Evolutionary conservation across 2,888 invertebrate genomes (phyloP).

Genomic region (Volucella inanis): DNA sequence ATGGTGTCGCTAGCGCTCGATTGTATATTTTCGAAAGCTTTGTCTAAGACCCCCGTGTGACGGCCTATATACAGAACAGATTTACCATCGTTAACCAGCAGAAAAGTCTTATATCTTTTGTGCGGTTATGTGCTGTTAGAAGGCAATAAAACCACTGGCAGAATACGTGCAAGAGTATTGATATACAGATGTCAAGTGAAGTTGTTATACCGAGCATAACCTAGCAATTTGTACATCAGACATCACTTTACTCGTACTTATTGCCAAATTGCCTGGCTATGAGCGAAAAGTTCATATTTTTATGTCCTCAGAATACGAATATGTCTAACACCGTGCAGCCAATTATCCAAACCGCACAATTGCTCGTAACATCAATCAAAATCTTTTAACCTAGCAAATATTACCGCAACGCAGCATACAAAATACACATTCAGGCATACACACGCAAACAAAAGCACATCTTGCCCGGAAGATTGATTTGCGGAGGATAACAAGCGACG

Average conservation of each 20-base stretch:
- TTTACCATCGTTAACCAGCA: conserved; percentile 6
- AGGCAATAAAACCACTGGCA: background rate
- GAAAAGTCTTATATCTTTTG: background rate
- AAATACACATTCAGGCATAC: conserved; percentile 9
- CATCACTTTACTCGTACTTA: background rate
- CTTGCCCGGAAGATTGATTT: conserved; percentile 67
- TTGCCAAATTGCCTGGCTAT: conserved; percentile 35
- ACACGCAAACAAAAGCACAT: conserved; percentile 20
- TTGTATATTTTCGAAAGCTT: conserved; percentile 17
- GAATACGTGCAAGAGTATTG: background rate
- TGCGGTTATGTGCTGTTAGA: background rate
- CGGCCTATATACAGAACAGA: background rate
- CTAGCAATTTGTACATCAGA: conserved; percentile 2
- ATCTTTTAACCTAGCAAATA: conserved; percentile 61
- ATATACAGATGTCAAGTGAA: too few species aligned
- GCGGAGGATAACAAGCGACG: conserved; percentile 71
- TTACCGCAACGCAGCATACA: conserved; percentile 12
- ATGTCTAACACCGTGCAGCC: conserved; percentile 56
- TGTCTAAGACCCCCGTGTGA: background rate
- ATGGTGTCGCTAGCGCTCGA: background rate
- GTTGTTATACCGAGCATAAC: too few species aligned
- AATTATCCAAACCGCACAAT: conserved; percentile 69
- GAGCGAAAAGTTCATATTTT: conserved; percentile 41
- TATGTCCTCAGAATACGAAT: conserved; percentile 40
- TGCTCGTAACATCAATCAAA: conserved; percentile 70